Conservation (phyloP, 2,797 vertebrate species). For the Anabacerthia variegaticeps region DNA sequence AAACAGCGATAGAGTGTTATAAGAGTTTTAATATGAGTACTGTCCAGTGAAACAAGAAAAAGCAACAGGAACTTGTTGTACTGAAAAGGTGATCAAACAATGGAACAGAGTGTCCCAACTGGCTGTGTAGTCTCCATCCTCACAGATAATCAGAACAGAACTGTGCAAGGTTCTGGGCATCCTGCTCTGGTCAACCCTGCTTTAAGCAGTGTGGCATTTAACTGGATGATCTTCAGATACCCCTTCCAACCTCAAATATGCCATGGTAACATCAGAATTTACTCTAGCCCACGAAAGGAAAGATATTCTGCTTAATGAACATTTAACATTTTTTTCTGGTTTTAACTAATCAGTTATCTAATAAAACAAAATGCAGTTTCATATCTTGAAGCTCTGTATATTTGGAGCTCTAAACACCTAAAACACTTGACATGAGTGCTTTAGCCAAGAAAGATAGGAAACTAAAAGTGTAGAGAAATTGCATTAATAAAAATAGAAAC, state of each 20-base stretch:
- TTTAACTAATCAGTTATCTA: background rate
- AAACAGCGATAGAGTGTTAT: rapidly evolving
- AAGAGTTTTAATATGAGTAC: background rate
- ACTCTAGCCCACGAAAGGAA: background rate
- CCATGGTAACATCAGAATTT: background rate
- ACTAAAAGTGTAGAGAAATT: background rate
- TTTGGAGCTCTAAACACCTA: background rate
- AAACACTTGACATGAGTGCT: background rate
- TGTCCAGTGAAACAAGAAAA: background rate
- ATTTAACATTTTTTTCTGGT: background rate
- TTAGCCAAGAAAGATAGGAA: background rate
- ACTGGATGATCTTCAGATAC: background rate
- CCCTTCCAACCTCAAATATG: background rate
- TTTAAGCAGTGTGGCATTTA: background rate
- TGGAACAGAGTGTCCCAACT: background rate
- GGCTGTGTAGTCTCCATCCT: background rate
- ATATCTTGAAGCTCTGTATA: background rate
- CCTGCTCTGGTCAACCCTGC: background rate
- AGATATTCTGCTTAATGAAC: background rate
- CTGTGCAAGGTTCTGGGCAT: background rate
- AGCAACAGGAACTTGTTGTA: background rate
- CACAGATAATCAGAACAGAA: background rate
- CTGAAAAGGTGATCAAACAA: background rate
- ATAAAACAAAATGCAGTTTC: background rate
- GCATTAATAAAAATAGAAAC: background rate